Percentiles rank a stretch among this genome's conserved stretches.
These are phyloP conservation scores for Agrotis exclamationis DNA, from an alignment of 2,888 invertebrate species.

Conservation along the genomic window DNA sequence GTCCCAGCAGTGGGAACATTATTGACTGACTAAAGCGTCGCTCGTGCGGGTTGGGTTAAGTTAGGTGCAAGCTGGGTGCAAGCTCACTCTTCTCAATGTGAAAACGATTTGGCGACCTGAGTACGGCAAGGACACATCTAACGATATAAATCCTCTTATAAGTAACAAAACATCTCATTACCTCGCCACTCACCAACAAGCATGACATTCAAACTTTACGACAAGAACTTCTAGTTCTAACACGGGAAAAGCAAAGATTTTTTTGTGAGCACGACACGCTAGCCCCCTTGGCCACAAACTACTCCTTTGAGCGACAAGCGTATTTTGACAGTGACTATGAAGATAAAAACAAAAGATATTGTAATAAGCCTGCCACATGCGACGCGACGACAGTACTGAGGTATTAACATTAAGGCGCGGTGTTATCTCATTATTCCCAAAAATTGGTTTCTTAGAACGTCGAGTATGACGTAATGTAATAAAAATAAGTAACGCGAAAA, in stretches of 20 bases:
- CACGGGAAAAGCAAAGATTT: slow-evolving; percentile 5
- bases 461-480: too few species aligned
- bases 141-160: neutral
- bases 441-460: too few species aligned
- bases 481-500: too few species aligned
- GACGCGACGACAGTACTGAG: too few species aligned
- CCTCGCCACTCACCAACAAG: neutral
- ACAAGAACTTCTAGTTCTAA: slow-evolving; percentile 29
- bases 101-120: neutral
- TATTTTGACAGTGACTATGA: neutral
- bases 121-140: neutral
- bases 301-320: neutral
- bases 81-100: neutral
- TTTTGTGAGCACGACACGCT: slow-evolving; percentile 14
- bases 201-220: neutral
- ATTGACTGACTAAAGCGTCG: too few species aligned
- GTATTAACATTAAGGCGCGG: too few species aligned
- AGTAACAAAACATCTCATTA: neutral
- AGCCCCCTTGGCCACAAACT: neutral
- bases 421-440: too few species aligned
- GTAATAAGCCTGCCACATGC: too few species aligned
- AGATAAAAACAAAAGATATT: too few species aligned
- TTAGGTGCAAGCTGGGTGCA: neutral
- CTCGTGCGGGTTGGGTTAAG: too few species aligned
- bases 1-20: too few species aligned